Evolutionary conservation across 2,113 vertebrate genomes (phyloP), one percentile per base, ranked within the genome.

Genomic region (Tupaia tana): DNA sequence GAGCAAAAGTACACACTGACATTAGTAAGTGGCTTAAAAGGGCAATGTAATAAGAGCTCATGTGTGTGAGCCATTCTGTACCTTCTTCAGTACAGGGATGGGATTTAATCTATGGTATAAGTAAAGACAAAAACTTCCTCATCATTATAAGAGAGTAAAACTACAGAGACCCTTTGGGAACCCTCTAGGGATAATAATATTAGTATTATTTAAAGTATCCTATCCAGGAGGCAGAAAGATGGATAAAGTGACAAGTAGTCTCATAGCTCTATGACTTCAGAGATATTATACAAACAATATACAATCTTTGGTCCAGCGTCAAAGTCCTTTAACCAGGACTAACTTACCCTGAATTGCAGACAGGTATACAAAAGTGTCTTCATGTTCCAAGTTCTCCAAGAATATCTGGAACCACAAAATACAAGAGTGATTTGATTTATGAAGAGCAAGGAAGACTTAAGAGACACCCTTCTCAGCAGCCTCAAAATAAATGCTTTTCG

Each of bases 311-410:
- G 63, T 66, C 20, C 82, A 70, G 54, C 91, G 15, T 66, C 27
- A 2, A 85, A 83, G 64, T 92, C 25, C 79, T 95, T 90, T 95
- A 80, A 66, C 54, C 18, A 89, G 78, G 64, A 96, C 29, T 63
- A 70, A 2, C 98, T 98, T 98, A 99, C 99, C 99, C 98, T 99
- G 99, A 98, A 99, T 99, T n/a, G 99, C 99, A 14, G 99, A 99
- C 85, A 99, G 98, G 98, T 99, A 99, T 66, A 99, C 97, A 67
- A 99, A 99, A 20, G 99, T 97, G 1, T 99, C 99, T 66, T 99
- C 99, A 0, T 99, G 99, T 82, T 99, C 99, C 98, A 99, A 4
- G 52, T 99, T 99, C 97, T 99, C 99, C 96, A 99, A 97, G 97
- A 99, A 99, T 85, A 99, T 98, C 99, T 99, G 97, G 18, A 98